Evolutionary conservation across 2,888 invertebrate genomes (phyloP).

Genomic region (Tholera decimalis): DNA sequence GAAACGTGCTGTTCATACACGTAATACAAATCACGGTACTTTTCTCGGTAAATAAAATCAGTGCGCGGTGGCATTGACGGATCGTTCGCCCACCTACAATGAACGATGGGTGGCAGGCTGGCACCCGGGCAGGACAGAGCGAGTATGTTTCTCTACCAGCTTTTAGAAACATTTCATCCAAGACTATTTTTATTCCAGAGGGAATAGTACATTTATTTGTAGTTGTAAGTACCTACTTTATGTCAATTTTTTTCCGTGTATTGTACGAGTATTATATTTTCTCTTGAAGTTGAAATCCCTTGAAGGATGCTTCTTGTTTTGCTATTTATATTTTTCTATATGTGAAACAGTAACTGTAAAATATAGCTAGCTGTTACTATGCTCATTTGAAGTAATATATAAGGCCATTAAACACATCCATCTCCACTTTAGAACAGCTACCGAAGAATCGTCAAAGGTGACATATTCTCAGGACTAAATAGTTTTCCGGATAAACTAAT

Average conservation of each 20-base stretch:
- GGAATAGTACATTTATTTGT: slow-evolving; percentile 15
- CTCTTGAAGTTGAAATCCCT: not conserved
- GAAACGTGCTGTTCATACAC: slow-evolving; percentile 42
- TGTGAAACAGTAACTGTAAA: too few relatives aligned
- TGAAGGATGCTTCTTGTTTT: not conserved
- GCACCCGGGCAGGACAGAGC: slow-evolving; percentile 19
- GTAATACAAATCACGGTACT: slow-evolving; percentile 58
- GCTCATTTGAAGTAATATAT: too few relatives aligned
- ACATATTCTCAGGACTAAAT: too few relatives aligned
- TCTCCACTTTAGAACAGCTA: too few relatives aligned
- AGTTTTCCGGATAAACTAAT: too few relatives aligned
- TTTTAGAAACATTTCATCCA: slow-evolving; percentile 21
- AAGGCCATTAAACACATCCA: too few relatives aligned
- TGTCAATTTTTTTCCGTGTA: not conserved
- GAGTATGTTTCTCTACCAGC: slow-evolving; percentile 35
- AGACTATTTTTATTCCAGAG: slow-evolving; percentile 9
- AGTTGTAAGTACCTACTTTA: slow-evolving; percentile 7
- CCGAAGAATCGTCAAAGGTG: too few relatives aligned
- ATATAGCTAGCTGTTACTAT: too few relatives aligned
- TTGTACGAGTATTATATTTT: slow-evolving; percentile 1
- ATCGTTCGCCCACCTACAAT: slow-evolving; percentile 55
- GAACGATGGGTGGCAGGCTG: slow-evolving; percentile 51
- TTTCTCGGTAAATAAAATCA: slow-evolving; percentile 61
- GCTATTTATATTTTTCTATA: not conserved
- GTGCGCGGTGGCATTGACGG: slow-evolving; percentile 56